Percentiles rank a stretch among this genome's conserved stretches.
Evolutionary conservation across 1,140 invertebrate genomes (phyloP).

Genomic region (Drosophila parvula): DNA sequence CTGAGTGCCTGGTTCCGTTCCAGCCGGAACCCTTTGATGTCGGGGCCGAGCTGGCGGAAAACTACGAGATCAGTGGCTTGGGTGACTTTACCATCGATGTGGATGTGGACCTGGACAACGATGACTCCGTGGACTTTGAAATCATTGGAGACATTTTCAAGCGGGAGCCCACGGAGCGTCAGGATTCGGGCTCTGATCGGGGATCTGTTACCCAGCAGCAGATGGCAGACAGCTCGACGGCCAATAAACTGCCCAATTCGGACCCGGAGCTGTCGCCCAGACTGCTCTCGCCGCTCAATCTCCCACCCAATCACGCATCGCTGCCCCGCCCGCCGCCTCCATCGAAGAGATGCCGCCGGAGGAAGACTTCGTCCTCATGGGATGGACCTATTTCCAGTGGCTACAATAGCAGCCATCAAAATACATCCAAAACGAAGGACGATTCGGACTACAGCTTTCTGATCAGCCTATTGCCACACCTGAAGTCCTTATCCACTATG

Average conservation of each 20-base stretch:
- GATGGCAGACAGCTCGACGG: background rate
- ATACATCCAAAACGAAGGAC: slow-evolving; percentile 30
- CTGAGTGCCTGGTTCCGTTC: slow-evolving; percentile 40
- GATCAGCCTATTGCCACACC: slow-evolving; percentile 63
- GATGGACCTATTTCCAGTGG: slow-evolving; percentile 33
- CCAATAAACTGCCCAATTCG: slow-evolving; percentile 26
- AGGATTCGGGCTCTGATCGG: slow-evolving; percentile 51
- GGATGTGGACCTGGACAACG: slow-evolving; percentile 66
- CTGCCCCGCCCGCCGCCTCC: slow-evolving; percentile 17
- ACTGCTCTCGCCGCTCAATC: slow-evolving; percentile 33
- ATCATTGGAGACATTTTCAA: slow-evolving; percentile 71
- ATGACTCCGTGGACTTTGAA: slow-evolving; percentile 71
- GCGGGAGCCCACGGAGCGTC: slow-evolving; percentile 23
- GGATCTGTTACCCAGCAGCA: slow-evolving; percentile 21
- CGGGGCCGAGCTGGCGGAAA: background rate
- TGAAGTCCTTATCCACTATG: slow-evolving; percentile 61
- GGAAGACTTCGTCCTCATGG: slow-evolving; percentile 37
- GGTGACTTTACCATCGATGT: slow-evolving; percentile 66
- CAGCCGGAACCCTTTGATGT: slow-evolving; percentile 22
- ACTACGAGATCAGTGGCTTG: slow-evolving; percentile 12
- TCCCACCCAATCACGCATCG: slow-evolving; percentile 17
- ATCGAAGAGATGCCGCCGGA: slow-evolving; percentile 37
- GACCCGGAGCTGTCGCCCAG: slow-evolving; percentile 48
- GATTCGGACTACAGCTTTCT: slow-evolving; percentile 69
- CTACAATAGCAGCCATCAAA: background rate